Conservation (phyloP, 2,113 vertebrate species). For the Anthoscopus minutus region DNA sequence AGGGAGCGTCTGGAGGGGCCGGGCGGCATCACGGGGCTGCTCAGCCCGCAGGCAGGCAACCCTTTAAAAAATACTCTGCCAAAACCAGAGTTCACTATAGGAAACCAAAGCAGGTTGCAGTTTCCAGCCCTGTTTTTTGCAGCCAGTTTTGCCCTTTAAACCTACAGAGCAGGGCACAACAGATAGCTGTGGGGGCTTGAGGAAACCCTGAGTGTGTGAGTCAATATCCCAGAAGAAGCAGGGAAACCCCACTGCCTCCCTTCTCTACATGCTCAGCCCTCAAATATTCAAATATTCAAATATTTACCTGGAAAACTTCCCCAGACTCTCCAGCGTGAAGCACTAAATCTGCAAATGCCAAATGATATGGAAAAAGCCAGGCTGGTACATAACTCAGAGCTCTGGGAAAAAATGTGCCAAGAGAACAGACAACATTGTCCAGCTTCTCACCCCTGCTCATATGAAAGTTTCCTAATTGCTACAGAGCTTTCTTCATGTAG, state of each 20-base stretch:
- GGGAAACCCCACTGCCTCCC: neutral
- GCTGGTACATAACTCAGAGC: neutral
- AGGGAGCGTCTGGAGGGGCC: neutral
- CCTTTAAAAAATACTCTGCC: neutral
- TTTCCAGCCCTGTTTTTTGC: neutral
- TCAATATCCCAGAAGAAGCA: neutral
- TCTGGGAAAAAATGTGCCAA: neutral
- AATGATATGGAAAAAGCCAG: neutral
- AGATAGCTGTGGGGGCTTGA: neutral
- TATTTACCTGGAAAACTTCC: neutral
- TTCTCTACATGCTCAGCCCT: neutral
- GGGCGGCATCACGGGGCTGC: neutral
- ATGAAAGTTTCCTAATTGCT: neutral
- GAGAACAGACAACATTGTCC: neutral
- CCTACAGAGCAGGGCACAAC: neutral
- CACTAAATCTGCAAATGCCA: neutral
- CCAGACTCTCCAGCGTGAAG: neutral
- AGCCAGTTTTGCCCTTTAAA: neutral
- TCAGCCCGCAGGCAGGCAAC: neutral
- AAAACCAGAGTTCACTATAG: neutral
- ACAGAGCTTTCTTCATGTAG: neutral
- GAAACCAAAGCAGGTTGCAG: neutral
- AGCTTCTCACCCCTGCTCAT: neutral
- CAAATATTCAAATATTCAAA: too few species aligned
- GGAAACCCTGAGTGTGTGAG: neutral